Evolutionary conservation across 1,140 invertebrate species (phyloP).

Genomic region (Bombus waltoni): DNA sequence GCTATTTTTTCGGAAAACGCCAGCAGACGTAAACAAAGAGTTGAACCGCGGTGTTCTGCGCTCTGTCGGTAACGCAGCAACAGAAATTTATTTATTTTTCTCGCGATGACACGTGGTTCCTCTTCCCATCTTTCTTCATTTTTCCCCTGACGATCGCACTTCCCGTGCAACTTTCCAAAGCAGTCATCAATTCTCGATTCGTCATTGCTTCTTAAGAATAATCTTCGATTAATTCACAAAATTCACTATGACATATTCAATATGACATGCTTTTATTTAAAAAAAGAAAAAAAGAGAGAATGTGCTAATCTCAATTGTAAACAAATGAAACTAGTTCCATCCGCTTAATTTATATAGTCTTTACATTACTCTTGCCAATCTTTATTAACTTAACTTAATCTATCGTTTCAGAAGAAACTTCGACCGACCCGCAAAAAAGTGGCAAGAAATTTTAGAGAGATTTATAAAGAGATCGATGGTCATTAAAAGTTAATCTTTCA

Average conservation of each 20-base stretch:
- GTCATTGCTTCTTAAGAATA: background rate
- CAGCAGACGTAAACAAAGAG: conserved; percentile 65
- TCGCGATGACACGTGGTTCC: conserved; percentile 65
- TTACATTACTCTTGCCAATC: too few relatives aligned
- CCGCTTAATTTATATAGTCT: too few relatives aligned
- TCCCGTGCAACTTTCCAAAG: background rate
- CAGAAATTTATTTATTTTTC: conserved; percentile 73
- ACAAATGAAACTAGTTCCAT: background rate
- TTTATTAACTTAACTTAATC: background rate
- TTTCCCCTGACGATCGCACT: background rate
- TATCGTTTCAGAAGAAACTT: background rate
- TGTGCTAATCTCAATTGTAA: background rate
- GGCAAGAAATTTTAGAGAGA: background rate
- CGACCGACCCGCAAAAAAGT: background rate
- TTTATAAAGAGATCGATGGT: conserved; percentile 41
- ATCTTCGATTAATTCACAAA: background rate
- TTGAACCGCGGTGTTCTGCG: conserved; percentile 64
- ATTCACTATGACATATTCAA: background rate
- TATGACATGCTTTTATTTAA: background rate
- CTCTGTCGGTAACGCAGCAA: conserved; percentile 65
- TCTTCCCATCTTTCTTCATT: conserved; percentile 45
- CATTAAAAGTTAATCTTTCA: conserved; percentile 61
- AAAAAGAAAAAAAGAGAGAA: background rate
- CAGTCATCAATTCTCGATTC: background rate
- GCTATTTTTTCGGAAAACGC: conserved; percentile 66